phyloP scores from a whole-genome alignment of 2,888 invertebrate species.

The Tryphoninae sp. region DNA sequence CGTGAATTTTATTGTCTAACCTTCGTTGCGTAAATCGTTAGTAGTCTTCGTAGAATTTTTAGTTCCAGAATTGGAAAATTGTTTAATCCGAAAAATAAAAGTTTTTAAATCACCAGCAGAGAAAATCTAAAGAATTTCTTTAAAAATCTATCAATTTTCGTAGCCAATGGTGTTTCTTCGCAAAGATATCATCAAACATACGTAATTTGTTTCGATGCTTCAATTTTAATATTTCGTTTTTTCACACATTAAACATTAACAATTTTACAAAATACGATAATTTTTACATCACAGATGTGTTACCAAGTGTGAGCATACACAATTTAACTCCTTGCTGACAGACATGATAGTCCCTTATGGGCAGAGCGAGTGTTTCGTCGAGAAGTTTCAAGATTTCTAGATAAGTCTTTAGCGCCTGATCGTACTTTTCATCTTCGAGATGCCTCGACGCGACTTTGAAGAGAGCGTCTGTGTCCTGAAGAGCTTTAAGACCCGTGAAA shows the following conservation, averaged over 20 bases:
- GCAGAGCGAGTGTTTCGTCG: conserved; percentile 87
- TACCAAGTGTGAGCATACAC: conserved; percentile 87
- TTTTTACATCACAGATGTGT: conserved; percentile 73
- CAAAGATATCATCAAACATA: too few relatives aligned
- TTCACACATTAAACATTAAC: neutral
- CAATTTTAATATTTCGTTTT: neutral
- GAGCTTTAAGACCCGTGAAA: conserved; percentile 87
- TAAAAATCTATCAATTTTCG: neutral
- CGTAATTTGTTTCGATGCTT: too few relatives aligned
- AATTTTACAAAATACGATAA: neutral
- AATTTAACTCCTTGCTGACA: conserved; percentile 88
- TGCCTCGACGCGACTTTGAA: conserved; percentile 85
- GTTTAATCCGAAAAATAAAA: too few relatives aligned
- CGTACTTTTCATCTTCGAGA: conserved; percentile 85
- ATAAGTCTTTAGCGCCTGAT: conserved; percentile 86
- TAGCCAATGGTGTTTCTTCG: too few relatives aligned
- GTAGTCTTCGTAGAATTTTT: conserved; percentile 2
- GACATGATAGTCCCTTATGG: conserved; percentile 89
- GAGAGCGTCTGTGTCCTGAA: conserved; percentile 89
- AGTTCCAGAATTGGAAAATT: neutral
- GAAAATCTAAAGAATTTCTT: neutral
- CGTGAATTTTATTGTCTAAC: conserved; percentile 50
- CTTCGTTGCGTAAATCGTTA: neutral
- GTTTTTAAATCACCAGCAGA: too few relatives aligned
- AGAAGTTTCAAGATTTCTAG: conserved; percentile 86